Evolutionary conservation across 2,888 invertebrate species (phyloP), one percentile per base, ranked within the genome.

Genomic region (Brenthis daphne): DNA sequence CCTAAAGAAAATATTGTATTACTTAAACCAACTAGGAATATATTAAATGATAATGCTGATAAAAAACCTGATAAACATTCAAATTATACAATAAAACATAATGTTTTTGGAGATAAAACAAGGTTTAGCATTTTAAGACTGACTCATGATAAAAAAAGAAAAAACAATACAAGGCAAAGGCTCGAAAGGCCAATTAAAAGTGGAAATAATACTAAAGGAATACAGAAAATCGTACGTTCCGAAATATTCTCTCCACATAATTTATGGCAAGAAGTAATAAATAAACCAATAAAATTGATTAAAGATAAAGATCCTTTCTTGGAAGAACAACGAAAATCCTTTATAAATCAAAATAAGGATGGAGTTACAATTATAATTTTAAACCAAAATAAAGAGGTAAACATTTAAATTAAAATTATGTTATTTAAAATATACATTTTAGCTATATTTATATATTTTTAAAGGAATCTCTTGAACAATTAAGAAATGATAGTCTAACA

Each of bases 181-280:
- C 57, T 63, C n/a, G 37, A 43, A 24, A 33, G 43, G 16, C 53
- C 11, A 60, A 29, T 61, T 14, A 58, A 60, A 64, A 48, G 47
- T 8, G 60, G 48, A 50, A 53, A 57, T n/a, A 67, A 64, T 3
- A 63, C 57, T 29, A 71, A 55, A 65, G 75, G 71, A 47, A 77
- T 79, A 14, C 75, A 79, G 68, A 78, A 77, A 68, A 65, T 80
- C 12, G 55, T 78, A 16, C 71, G 75, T 50, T 63, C 77, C 0
- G 82, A 83, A 73, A 64, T 60, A 11, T 82, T 82, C 68, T 72
- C 79, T 11, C 73, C 75, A 0, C 71, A 75, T 16, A 79, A 74
- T 20, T 79, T 82, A 60, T 84, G 82, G 82, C 64, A 77, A 47
- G 78, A 82, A 37, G 77, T 79, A 8, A 70, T 73, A 20, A 68